A percentile compares a stretch with the other conserved stretches of the same genome.
Conservation (phyloP, 2,888 invertebrate genomes). For the Hedya salicella region DNA sequence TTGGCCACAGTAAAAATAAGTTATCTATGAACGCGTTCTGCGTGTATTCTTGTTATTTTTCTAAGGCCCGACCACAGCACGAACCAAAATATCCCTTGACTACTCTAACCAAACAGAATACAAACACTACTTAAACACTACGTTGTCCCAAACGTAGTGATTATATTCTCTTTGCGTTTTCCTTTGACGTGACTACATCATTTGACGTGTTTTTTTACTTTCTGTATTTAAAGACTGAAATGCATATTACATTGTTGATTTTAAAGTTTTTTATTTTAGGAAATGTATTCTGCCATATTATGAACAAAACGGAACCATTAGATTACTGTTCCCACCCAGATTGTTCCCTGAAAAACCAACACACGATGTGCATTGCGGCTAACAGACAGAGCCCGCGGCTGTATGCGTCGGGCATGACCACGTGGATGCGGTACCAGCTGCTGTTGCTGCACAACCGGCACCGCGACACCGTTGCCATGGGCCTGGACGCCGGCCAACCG, state of each 20-base stretch:
- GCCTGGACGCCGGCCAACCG: conserved; percentile 77
- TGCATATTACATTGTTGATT: conserved; percentile 58
- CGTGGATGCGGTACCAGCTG: conserved; percentile 78
- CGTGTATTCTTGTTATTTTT: too few relatives aligned
- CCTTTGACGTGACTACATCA: neutral
- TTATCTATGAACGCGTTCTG: too few relatives aligned
- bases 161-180: too few relatives aligned
- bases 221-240: conserved; percentile 47
- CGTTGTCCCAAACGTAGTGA: too few relatives aligned
- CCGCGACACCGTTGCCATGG: conserved; percentile 78
- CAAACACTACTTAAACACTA: too few relatives aligned
- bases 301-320: conserved; percentile 35
- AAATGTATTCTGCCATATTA: conserved; percentile 48
- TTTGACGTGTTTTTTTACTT: conserved; percentile 13
- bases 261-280: conserved; percentile 56
- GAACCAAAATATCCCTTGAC: too few relatives aligned
- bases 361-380: conserved; percentile 71
- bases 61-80: too few relatives aligned
- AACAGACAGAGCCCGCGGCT: conserved; percentile 69
- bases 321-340: conserved; percentile 72
- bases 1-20: too few relatives aligned
- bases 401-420: conserved; percentile 76
- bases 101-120: too few relatives aligned
- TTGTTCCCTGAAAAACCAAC: conserved; percentile 74
- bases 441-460: conserved; percentile 76